Evolutionary conservation across 2,797 vertebrate species (phyloP), one percentile per base, ranked within the genome.

Genomic region (Melanotaenia maccullochi): DNA sequence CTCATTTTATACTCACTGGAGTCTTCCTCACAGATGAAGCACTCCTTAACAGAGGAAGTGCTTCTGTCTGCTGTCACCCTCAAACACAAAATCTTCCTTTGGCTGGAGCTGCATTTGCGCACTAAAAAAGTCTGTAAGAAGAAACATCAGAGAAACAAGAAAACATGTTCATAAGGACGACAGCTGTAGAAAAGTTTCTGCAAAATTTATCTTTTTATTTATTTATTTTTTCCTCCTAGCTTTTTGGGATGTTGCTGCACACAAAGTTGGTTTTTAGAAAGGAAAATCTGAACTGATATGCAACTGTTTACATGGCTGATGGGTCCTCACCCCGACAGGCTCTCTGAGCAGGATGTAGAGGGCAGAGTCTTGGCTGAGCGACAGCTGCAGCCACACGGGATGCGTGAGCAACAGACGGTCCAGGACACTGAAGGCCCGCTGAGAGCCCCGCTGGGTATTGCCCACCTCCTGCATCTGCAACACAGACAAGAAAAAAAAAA

Each of bases 401-500:
- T 96, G 96, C 60, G 96, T 96, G 83, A 96, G 91, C 55, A 97
- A 94, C 84, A 97, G 93, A 9, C 96, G 95, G 60, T 97, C 97
- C 88, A 96, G 90, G 68, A 96, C 92, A 71, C 96, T 97, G 88
- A 97, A 94, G 3, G 79, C 59, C 70, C 92, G 90, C 49, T 91
- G 92, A 0, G 90, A 88, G 32, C 60, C 85, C 28, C 75, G 78
- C 69, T 82, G 81, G 64, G 89, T 52, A 18, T 94, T 91, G 61
- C 89, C 81, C 0, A 83, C 93, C 75, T 88, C 85, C 89, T 93
- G 91, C 94, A 95, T 95, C 93, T 95, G 81, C 28, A 92, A 38
- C 40, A 49, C 63, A 77, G 30, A 58, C 24, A 49, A 24, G 44
- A 25, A 35, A 59, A 38, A 20, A 60, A 38, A 30, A 68, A 38